Percentiles rank a stretch among this genome's conserved stretches.
Evolutionary conservation across 2,888 invertebrate species (phyloP).

Genomic region (Chrysotoxum bicinctum): DNA sequence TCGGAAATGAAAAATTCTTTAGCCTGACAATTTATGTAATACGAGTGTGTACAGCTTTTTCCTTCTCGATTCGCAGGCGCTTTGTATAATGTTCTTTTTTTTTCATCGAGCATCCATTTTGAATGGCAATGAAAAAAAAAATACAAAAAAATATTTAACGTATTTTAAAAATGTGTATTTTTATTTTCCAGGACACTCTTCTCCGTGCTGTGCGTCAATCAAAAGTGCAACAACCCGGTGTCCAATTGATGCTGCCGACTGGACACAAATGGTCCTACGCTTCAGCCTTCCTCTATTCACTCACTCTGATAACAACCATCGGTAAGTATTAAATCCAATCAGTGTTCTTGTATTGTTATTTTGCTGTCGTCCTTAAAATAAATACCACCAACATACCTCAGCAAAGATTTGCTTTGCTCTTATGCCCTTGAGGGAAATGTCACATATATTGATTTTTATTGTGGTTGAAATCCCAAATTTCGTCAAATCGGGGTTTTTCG

Average conservation of each 20-base stretch:
- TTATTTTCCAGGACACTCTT: slow-evolving; percentile 79
- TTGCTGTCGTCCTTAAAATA: slow-evolving; percentile 82
- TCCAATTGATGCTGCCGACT: slow-evolving; percentile 80
- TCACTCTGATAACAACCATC: slow-evolving; percentile 96
- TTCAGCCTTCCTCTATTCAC: slow-evolving; percentile 94
- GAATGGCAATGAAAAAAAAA: background rate
- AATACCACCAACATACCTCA: background rate
- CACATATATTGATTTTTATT: slow-evolving; percentile 41
- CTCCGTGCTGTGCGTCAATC: slow-evolving; percentile 81
- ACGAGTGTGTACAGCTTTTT: background rate
- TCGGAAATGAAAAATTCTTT: background rate
- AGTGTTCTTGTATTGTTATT: background rate
- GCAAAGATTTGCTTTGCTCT: background rate
- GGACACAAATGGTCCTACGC: slow-evolving; percentile 94
- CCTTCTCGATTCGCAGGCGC: background rate
- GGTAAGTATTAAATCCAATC: slow-evolving; percentile 85
- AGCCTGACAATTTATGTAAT: background rate
- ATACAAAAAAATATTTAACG: background rate
- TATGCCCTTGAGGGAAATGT: background rate
- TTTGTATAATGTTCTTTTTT: background rate
- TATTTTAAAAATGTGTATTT: slow-evolving; percentile 27
- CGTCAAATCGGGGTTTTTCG: slow-evolving; percentile 42
- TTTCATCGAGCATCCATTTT: background rate
- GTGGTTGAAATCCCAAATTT: slow-evolving; percentile 9
- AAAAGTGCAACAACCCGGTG: slow-evolving; percentile 81